Evolutionary conservation across 2,113 vertebrate species (phyloP).

Genomic region (Elanus axillaris): DNA sequence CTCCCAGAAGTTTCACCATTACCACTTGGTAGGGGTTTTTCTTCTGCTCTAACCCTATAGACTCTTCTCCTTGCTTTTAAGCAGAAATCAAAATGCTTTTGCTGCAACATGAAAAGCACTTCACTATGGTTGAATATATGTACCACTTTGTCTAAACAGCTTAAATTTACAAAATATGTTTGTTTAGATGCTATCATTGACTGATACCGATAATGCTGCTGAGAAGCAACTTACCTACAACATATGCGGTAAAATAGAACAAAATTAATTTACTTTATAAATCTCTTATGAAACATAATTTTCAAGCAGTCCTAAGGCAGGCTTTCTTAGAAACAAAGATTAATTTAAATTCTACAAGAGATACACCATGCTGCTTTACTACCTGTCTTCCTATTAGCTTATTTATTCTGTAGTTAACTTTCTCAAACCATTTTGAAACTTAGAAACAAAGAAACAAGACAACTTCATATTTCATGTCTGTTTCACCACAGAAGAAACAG

Average conservation of each 20-base stretch:
- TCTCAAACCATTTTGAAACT: not conserved
- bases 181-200: not conserved
- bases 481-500: not conserved
- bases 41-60: not conserved
- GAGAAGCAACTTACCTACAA: not conserved
- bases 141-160: not conserved
- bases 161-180: not conserved
- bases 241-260: not conserved
- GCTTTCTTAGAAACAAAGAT: not conserved
- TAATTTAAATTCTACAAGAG: not conserved
- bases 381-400: not conserved
- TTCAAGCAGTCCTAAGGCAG: not conserved
- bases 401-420: not conserved
- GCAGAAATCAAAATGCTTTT: not conserved
- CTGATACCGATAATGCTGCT: not conserved
- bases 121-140: not conserved
- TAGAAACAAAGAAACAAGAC: not conserved
- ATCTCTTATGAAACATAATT: not conserved
- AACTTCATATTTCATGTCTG: not conserved
- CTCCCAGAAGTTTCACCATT: not conserved
- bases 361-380: not conserved
- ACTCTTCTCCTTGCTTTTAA: not conserved
- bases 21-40: not conserved
- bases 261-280: not conserved
- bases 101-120: not conserved